Percentiles rank a stretch among this genome's conserved stretches.
These are phyloP conservation scores for Acleris sparsana DNA, from an alignment of 2,888 invertebrate species.

Conservation along the genomic window DNA sequence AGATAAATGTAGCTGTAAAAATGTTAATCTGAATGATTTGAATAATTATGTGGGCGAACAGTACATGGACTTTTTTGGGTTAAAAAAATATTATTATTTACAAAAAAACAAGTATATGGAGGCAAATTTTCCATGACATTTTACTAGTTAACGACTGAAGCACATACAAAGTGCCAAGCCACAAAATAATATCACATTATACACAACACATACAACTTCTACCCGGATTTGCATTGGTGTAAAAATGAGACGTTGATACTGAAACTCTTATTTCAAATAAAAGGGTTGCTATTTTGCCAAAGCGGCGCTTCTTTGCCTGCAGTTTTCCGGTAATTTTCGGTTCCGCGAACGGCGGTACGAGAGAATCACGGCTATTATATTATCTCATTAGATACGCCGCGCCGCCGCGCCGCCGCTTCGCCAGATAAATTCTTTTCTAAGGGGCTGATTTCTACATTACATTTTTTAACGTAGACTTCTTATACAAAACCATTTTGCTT, in stretches of 20 bases:
- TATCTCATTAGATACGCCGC: slow-evolving; percentile 81
- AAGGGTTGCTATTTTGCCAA: slow-evolving; percentile 52
- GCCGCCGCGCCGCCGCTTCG: slow-evolving; percentile 63
- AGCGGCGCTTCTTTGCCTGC: slow-evolving; percentile 59
- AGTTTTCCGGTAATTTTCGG: slow-evolving; percentile 78
- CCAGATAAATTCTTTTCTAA: slow-evolving; percentile 75
- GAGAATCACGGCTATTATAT: slow-evolving; percentile 81
- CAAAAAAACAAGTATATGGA: too few species aligned
- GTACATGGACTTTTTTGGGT: too few species aligned
- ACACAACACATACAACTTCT: neutral
- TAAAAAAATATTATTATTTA: too few species aligned
- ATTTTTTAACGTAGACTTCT: slow-evolving; percentile 48
- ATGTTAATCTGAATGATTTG: neutral
- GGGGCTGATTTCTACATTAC: slow-evolving; percentile 67
- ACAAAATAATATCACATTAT: too few species aligned
- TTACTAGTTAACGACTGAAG: too few species aligned
- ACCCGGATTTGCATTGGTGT: slow-evolving; percentile 25
- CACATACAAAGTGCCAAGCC: too few species aligned
- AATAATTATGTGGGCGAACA: neutral
- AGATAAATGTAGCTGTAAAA: neutral
- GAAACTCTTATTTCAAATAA: slow-evolving; percentile 49
- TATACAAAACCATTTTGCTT: slow-evolving; percentile 1
- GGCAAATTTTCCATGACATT: too few species aligned
- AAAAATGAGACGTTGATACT: slow-evolving; percentile 25
- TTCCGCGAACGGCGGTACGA: slow-evolving; percentile 66